phyloP scores from a whole-genome alignment of 1,140 invertebrate genomes.

The Aphaenogaster floridana region DNA sequence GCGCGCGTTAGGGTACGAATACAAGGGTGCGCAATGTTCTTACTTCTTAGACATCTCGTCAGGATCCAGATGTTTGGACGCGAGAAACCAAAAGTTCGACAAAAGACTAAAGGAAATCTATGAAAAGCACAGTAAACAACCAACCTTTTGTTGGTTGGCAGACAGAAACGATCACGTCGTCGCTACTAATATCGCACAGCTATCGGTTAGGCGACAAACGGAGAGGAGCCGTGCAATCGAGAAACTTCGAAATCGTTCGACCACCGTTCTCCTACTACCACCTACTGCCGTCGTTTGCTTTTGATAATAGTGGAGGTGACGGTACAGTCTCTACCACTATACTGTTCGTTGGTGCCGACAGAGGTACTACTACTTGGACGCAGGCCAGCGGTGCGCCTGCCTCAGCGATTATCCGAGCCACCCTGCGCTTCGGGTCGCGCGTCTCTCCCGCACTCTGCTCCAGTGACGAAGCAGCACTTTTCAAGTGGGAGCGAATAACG shows the following conservation, averaged over 20 bases:
- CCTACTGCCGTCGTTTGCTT: slow-evolving; percentile 49
- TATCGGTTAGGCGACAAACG: background rate
- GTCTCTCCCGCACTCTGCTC: slow-evolving; percentile 20
- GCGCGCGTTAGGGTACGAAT: slow-evolving; percentile 1
- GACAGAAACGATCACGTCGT: background rate
- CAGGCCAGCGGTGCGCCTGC: slow-evolving; percentile 85
- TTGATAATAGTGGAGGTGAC: slow-evolving; percentile 57
- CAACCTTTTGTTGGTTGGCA: background rate
- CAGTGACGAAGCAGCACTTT: slow-evolving; percentile 42
- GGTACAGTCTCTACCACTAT: slow-evolving; percentile 80
- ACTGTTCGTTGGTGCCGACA: slow-evolving; percentile 71
- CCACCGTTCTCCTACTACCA: slow-evolving; percentile 33
- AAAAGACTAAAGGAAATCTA: background rate
- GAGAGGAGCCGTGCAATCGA: background rate
- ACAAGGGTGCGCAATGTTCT: background rate
- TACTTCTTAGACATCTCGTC: background rate
- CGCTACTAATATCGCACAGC: background rate
- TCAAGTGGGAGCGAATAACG: background rate
- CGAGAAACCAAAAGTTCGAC: background rate
- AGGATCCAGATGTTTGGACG: background rate
- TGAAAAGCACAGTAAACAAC: background rate
- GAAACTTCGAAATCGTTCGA: slow-evolving; percentile 14
- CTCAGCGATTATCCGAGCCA: slow-evolving; percentile 78
- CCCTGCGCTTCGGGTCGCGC: slow-evolving; percentile 70
- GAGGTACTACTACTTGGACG: slow-evolving; percentile 84